These are phyloP conservation scores for Noctilio leporinus DNA, from an alignment of 2,113 vertebrate genomes.

Conservation along the genomic window DNA sequence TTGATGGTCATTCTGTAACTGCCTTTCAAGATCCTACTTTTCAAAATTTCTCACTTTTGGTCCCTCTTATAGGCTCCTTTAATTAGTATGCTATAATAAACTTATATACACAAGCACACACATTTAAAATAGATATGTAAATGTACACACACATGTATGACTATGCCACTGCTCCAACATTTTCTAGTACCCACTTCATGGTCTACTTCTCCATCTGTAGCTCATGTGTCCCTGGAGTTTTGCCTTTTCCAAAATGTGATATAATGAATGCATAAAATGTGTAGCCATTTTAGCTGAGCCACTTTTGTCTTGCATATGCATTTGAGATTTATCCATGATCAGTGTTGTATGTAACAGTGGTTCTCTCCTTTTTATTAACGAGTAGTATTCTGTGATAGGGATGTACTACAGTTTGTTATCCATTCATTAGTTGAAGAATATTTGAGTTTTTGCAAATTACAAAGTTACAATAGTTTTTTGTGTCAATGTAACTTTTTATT, in stretches of 20 bases:
- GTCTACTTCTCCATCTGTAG: neutral
- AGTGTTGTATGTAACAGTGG: neutral
- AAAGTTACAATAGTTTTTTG: neutral
- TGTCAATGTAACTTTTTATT: neutral
- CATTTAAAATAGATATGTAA: neutral
- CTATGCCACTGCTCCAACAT: neutral
- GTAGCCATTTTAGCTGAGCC: neutral
- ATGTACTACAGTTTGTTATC: neutral
- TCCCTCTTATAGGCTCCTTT: neutral
- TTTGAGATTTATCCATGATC: neutral
- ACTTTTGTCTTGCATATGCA: neutral
- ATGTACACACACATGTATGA: neutral
- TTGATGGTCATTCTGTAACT: neutral
- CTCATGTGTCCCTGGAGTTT: neutral
- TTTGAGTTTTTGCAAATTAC: neutral
- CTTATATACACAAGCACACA: neutral
- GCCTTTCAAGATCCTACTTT: neutral
- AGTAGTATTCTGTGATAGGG: neutral
- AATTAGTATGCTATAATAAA: neutral
- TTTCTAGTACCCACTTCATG: neutral
- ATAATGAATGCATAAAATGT: neutral
- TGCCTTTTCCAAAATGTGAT: neutral
- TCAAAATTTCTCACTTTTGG: neutral
- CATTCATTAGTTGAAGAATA: neutral
- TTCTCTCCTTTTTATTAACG: neutral